Base-by-base conservation (phyloP, 2,888 invertebrate species). In the Cryptosula pallasiana region DNA sequence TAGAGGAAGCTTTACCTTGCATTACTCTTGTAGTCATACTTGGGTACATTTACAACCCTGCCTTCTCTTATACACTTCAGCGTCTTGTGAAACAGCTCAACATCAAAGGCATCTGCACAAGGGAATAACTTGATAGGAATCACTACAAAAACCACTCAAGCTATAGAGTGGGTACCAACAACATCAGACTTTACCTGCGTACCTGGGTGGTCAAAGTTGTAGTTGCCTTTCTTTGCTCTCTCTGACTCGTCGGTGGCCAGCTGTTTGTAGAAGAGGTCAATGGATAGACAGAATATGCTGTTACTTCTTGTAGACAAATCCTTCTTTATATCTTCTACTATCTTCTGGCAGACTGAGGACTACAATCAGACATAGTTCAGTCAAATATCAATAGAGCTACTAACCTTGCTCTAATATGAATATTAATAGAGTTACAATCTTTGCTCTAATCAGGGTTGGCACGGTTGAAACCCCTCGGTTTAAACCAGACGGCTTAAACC, bases 281-380 rank as follows among this genome's bases (percentile, higher is more conserved):
- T 95, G 75, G 95, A 94, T 82, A 99, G 94, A 80, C 93, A 92
- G 45, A 93, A 93, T 1, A 98, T 96, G 81, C 94, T 91, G 72
- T 95, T 87, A 81, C 94, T 91, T 69, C 91, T 90, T 77, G 93
- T 91, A 78, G 81, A 79, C 29, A 81, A 78, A 29, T 79, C 78
- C 69, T 78, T 76, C 85, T 96, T 94, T 0, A 99, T 87, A 83
- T 94, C 93, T 81, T 97, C 94, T 92, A 98, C 95, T 75, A 99
- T 99, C 77, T 93, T 90, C 79, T 92, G 91, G 85, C 98, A 99
- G 78, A 99, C 99, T 76, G 98, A 95, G n/a, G 95, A 94, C 94
- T 95, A 83, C n/a, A n/a, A n/a, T n/a, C n/a, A n/a, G n/a, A n/a
- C n/a, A n/a, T n/a, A n/a, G n/a, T n/a, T n/a, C n/a, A n/a, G n/a